These are phyloP conservation scores for Kryptolebias ocellatus DNA, from an alignment of 2,797 vertebrate genomes.

Conservation along the genomic window DNA sequence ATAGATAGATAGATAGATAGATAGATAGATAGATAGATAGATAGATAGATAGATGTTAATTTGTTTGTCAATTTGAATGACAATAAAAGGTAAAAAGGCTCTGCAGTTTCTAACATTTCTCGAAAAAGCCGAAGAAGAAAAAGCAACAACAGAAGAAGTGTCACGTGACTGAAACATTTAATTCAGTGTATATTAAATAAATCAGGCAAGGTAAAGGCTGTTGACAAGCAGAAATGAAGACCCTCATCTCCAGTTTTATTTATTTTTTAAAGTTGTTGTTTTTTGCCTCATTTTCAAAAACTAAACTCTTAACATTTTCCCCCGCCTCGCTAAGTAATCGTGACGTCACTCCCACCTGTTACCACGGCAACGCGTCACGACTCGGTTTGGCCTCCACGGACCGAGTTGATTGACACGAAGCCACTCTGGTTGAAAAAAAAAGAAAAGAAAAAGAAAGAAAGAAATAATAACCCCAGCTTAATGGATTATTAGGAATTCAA, in stretches of 20 bases:
- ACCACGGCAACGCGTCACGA: slow-evolving; percentile 2
- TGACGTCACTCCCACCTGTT: slow-evolving; percentile 16
- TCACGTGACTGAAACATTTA: not conserved
- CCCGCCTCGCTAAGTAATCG: not conserved
- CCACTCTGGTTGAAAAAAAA: not conserved
- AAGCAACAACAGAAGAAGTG: not conserved
- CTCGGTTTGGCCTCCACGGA: too few relatives aligned
- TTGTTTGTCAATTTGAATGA: too few relatives aligned
- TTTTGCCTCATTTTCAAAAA: not conserved
- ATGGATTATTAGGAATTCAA: slow-evolving; percentile 5
- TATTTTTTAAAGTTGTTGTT: not conserved
- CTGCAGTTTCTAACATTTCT: too few relatives aligned
- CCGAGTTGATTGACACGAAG: not conserved
- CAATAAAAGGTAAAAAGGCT: too few relatives aligned
- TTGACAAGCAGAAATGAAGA: not conserved
- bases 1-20: slow-evolving; percentile 3
- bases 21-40: not conserved
- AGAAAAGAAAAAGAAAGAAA: fast-evolving
- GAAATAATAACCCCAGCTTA: not conserved
- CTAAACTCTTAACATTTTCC: not conserved
- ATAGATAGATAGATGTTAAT: not conserved
- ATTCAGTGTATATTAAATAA: not conserved
- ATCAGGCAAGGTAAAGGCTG: not conserved
- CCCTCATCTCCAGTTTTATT: not conserved
- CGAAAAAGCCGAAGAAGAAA: too few relatives aligned